Percentiles rank a stretch among this genome's conserved stretches.
phyloP scores from a whole-genome alignment of 2,113 vertebrate genomes.

The Megaceryle maxima region DNA sequence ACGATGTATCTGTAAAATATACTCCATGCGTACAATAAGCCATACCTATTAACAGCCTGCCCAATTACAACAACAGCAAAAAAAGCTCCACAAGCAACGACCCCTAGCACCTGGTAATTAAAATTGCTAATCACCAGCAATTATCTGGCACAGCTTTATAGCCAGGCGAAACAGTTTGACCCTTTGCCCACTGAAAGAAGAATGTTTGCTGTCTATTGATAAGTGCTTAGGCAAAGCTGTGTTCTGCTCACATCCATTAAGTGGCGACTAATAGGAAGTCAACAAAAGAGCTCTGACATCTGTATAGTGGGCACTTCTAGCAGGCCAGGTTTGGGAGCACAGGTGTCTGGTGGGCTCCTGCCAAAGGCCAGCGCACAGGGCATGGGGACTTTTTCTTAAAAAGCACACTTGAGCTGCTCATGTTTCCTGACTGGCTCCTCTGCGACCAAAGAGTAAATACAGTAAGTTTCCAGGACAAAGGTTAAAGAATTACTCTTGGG shows the following conservation, averaged over 20 bases:
- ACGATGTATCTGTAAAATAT: slow-evolving; percentile 61
- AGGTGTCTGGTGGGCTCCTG: slow-evolving; percentile 73
- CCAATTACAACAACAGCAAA: slow-evolving; percentile 65
- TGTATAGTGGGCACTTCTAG: slow-evolving; percentile 65
- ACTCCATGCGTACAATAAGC: slow-evolving; percentile 6
- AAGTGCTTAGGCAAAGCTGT: slow-evolving; percentile 76
- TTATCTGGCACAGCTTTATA: slow-evolving; percentile 81
- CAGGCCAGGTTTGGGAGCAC: slow-evolving; percentile 76
- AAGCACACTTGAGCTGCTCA: background rate
- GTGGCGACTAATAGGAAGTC: slow-evolving; percentile 75
- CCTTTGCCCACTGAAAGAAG: slow-evolving; percentile 77
- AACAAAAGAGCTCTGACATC: slow-evolving; percentile 81
- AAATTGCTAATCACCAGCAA: slow-evolving; percentile 91
- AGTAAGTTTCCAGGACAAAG: background rate
- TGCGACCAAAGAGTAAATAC: background rate
- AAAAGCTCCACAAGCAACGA: slow-evolving; percentile 53
- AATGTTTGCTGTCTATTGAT: slow-evolving; percentile 81
- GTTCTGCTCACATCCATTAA: slow-evolving; percentile 74
- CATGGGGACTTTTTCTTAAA: background rate
- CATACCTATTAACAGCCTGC: slow-evolving; percentile 70
- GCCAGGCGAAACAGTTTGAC: slow-evolving; percentile 78
- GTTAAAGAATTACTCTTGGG: slow-evolving; percentile 3
- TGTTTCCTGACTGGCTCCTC: background rate
- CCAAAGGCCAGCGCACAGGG: slow-evolving; percentile 10
- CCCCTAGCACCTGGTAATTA: slow-evolving; percentile 89